Conservation (phyloP, 2,888 invertebrate species). For the Reticulitermes lucifugus region DNA sequence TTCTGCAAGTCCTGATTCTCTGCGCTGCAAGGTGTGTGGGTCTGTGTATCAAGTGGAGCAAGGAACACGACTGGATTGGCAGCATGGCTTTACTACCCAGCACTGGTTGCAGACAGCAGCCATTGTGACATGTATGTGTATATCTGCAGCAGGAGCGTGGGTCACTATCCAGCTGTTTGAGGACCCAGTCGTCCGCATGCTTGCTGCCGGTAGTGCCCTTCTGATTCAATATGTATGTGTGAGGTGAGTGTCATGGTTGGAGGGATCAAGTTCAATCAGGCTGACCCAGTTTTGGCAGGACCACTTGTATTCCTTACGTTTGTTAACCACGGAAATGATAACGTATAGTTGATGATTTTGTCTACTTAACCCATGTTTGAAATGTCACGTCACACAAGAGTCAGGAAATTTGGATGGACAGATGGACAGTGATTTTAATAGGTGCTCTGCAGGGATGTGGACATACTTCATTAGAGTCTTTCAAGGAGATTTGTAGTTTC, state of each 20-base stretch:
- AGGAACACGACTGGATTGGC: slow-evolving; percentile 76
- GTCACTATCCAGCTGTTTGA: slow-evolving; percentile 81
- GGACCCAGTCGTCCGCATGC: slow-evolving; percentile 81
- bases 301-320: too few relatives aligned
- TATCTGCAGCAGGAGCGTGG: slow-evolving; percentile 83
- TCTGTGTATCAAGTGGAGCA: slow-evolving; percentile 74
- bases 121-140: slow-evolving; percentile 82
- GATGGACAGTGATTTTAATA: too few relatives aligned
- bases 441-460: too few relatives aligned
- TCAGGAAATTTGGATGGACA: too few relatives aligned
- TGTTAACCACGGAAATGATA: too few relatives aligned
- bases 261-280: too few relatives aligned
- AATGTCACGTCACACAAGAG: too few relatives aligned
- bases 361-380: too few relatives aligned
- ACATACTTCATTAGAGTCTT: too few relatives aligned
- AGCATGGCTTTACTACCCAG: slow-evolving; percentile 82
- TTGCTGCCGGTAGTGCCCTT: slow-evolving; percentile 84
- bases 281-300: too few relatives aligned
- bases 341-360: too few relatives aligned
- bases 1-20: slow-evolving; percentile 74
- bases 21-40: slow-evolving; percentile 88
- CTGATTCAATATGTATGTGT: slow-evolving; percentile 87
- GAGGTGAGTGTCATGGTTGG: slow-evolving; percentile 67
- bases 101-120: slow-evolving; percentile 89
- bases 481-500: too few relatives aligned